These are phyloP conservation scores for Yponomeuta evonymella DNA, from an alignment of 2,888 invertebrate species.

Conservation along the genomic window DNA sequence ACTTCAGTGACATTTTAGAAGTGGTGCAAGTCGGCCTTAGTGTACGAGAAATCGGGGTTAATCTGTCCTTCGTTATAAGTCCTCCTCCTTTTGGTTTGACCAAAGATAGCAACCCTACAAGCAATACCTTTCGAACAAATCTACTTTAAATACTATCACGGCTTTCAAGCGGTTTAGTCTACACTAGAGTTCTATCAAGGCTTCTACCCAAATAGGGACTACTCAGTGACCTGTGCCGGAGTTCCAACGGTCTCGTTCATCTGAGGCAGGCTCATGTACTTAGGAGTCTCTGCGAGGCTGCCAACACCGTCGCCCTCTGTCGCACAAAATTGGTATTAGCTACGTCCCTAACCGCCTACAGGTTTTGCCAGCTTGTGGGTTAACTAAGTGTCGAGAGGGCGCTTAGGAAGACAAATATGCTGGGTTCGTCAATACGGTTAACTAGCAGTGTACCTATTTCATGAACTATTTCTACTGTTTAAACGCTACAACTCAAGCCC, in stretches of 20 bases:
- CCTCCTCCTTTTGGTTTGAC: no score
- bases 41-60: no score
- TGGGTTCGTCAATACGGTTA: no score
- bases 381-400: not conserved
- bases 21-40: no score
- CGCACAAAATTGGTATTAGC: constrained; percentile 4
- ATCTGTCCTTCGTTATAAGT: no score
- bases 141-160: no score
- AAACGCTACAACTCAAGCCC: no score
- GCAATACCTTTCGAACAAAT: no score
- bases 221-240: constrained; percentile 31
- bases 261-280: constrained; percentile 54
- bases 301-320: constrained; percentile 64
- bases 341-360: not conserved
- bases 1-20: no score
- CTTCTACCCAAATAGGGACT: not conserved
- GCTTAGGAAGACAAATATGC: not conserved
- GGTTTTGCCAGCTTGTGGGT: not conserved
- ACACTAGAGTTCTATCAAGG: not conserved
- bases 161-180: not conserved
- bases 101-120: no score
- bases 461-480: no score
- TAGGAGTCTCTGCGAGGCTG: constrained; percentile 54
- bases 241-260: constrained; percentile 54
- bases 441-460: no score